Conservation (phyloP, 2,113 vertebrate genomes). For the Vulpes ferrilata region DNA sequence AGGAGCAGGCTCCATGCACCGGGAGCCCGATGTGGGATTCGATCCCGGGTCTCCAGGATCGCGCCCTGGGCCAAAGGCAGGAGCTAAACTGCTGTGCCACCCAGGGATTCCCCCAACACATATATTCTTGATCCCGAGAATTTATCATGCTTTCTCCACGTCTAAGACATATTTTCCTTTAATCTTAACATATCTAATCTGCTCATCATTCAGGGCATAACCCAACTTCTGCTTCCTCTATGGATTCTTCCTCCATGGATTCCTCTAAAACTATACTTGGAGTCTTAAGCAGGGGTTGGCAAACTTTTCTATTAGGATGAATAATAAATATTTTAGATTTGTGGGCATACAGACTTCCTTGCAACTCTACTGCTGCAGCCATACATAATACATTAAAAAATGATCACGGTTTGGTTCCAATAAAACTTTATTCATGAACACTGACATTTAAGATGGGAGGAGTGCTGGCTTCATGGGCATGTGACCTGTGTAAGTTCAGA, state of each 20-base stretch:
- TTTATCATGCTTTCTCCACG: background rate
- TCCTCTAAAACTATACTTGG: slow-evolving; percentile 24
- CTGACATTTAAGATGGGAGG: background rate
- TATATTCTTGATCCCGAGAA: background rate
- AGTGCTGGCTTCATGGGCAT: background rate
- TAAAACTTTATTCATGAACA: slow-evolving; percentile 14
- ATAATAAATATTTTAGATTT: slow-evolving; percentile 13
- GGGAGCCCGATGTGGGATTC: no score
- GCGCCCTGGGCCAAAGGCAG: no score
- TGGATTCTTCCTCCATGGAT: background rate
- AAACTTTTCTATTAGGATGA: background rate
- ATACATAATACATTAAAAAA: background rate
- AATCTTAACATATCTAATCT: background rate
- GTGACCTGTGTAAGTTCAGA: background rate
- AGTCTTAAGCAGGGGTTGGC: background rate
- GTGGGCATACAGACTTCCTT: background rate
- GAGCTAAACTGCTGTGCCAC: no score
- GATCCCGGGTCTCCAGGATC: no score
- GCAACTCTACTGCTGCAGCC: background rate
- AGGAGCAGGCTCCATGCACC: no score
- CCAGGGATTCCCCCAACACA: no score
- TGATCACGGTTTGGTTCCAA: background rate
- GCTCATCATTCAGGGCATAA: background rate
- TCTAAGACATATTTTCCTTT: background rate
- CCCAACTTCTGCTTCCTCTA: background rate